Evolutionary conservation across 2,888 invertebrate genomes (phyloP), one percentile per base, ranked within the genome.

Genomic region (Macropis europaea): DNA sequence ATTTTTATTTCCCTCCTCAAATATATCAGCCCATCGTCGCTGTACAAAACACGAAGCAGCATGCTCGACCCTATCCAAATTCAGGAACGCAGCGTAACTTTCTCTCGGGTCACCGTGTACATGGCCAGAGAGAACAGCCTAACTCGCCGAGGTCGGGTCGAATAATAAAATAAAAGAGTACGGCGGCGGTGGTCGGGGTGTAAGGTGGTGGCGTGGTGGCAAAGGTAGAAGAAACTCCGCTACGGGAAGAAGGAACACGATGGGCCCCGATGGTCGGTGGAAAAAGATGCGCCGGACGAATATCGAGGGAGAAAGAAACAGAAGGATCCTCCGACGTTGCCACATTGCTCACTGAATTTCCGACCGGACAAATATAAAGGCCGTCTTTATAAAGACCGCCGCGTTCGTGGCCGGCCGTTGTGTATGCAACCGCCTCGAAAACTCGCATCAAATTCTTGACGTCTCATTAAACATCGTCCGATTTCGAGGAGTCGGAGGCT

Each of bases 271-370:
- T 13, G 50, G 70, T 19, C 45, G 73, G 26, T 73, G 70, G 70
- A 78, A 76, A 73, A 78, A 81, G 81, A 79, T 70, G 79, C 76
- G 59, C 59, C 79, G 60, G 60, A 72, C 79, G 74, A 71, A 74
- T 73, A 64, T 47, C 60, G 68, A 32, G 67, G 43, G 50, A 61
- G 59, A 63, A 64, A 66, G 75, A 61, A 45, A 67, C 59, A 70
- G 61, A 62, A 62, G 62, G 63, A 69, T 74, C 77, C n/a, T n/a
- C n/a, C 82, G 61, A 68, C 83, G 83, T 82, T 83, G 82, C 82
- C 83, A 82, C 82, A 83, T n/a, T 77, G 82, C 77, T 82, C 79
- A 77, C 83, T 83, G 83, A 83, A 82, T 82, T 81, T 83, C 83
- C 77, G 73, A 83, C 73, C 81, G 81, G 62, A 80, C 70, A 81